Base-by-base conservation (phyloP, 2,113 vertebrate genomes). In the Tupaia tana region DNA sequence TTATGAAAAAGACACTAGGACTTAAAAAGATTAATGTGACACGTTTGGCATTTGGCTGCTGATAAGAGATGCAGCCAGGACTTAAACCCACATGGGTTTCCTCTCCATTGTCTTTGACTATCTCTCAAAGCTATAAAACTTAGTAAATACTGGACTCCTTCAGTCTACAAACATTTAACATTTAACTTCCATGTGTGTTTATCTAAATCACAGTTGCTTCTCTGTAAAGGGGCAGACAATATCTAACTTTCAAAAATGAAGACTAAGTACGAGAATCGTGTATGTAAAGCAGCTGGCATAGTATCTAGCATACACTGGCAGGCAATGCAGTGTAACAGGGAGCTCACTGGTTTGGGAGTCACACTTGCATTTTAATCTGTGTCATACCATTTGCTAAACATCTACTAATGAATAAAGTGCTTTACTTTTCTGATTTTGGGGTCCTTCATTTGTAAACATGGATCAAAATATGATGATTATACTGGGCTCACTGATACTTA, bases 171-270 rank as follows among this genome's bases (percentile, higher is more conserved):
- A 67, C 16, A 94, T 87, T 82, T 75, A 78, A 29, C 84, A 25
- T 84, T 29, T 7, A 25, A 34, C n/a, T 93, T 82, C 25, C 19
- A 34, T 64, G 3, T 31, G 10, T 27, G 24, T 56, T 27, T 67
- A 59, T 69, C 31, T 90, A 70, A 95, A 59, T 95, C n/a, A 89
- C 56, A 92, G 29, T 87, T 82, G 10, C 20, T 86, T 12, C 79
- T 73, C 25, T 80, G 6, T 88, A 80, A 74, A 93, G 71, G 71
- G 58, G 66, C 25, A 73, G 56, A 74, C 9, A 13, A 29, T 31
- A 77, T 54, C n/a, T 74, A 61, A 82, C 27, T 86, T 73, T 86
- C 20, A 61, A 92, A 74, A 83, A 22, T 83, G 70, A 91, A 54
- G 9, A 11, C 19, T n/a, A 75, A 29, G 24, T 78, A 27, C 89